Percentiles rank a stretch among this genome's conserved stretches.
Conservation (phyloP, 2,888 invertebrate species). For the Diaphora mendica region DNA sequence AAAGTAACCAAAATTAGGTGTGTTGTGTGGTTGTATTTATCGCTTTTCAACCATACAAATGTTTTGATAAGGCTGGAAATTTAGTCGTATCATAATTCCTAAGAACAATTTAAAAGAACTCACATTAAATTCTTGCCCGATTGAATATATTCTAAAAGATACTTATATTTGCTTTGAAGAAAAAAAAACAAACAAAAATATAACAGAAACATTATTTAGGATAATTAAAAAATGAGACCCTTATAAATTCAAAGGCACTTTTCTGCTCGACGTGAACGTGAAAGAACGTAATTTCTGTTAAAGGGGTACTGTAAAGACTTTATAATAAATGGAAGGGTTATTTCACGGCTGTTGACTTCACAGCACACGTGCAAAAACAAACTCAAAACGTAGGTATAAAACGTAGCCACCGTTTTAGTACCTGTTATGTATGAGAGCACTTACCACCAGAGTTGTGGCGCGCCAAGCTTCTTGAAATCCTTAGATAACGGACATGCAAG, state of each 20-base stretch:
- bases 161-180: not conserved
- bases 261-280: slow-evolving; percentile 70
- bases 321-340: slow-evolving; percentile 78
- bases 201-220: slow-evolving; percentile 32
- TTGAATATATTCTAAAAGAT: not conserved
- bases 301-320: slow-evolving; percentile 71
- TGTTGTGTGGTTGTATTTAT: too few relatives aligned
- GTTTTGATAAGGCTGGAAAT: too few relatives aligned
- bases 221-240: slow-evolving; percentile 56
- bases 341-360: slow-evolving; percentile 78
- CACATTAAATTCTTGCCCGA: not conserved
- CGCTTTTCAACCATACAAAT: not conserved
- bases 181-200: not conserved
- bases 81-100: not conserved
- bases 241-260: slow-evolving; percentile 71
- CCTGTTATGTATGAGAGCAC: slow-evolving; percentile 41
- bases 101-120: not conserved
- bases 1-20: too few relatives aligned
- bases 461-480: slow-evolving; percentile 41
- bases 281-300: slow-evolving; percentile 76
- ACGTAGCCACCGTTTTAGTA: slow-evolving; percentile 48
- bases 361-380: slow-evolving; percentile 76
- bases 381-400: slow-evolving; percentile 61
- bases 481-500: slow-evolving; percentile 27
- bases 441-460: slow-evolving; percentile 34